phyloP scores from a whole-genome alignment of 2,113 vertebrate species.

The Meles meles region DNA sequence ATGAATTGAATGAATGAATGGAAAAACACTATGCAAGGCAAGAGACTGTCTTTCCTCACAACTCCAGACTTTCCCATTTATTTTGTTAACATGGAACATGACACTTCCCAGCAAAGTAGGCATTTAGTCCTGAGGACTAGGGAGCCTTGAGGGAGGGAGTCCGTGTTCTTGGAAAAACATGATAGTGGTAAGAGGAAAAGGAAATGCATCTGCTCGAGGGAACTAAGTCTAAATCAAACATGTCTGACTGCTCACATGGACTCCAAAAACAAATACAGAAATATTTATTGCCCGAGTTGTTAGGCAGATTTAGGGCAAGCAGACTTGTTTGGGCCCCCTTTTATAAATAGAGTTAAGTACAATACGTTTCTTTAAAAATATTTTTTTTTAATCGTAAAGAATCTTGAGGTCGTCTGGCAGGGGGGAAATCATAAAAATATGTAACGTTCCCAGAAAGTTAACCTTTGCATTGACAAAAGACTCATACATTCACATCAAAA shows the following conservation, averaged over 20 bases:
- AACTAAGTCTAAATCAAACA: slow-evolving; percentile 58
- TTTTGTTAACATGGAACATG: background rate
- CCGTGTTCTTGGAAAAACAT: slow-evolving; percentile 70
- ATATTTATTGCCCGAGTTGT: slow-evolving; percentile 52
- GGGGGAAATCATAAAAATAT: background rate
- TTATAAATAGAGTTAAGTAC: slow-evolving; percentile 46
- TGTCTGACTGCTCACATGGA: background rate
- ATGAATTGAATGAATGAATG: background rate
- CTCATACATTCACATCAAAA: background rate
- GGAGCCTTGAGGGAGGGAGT: background rate
- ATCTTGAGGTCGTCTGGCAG: background rate
- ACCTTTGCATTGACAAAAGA: background rate
- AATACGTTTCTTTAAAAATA: background rate
- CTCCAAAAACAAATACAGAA: slow-evolving; percentile 63
- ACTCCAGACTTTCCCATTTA: background rate
- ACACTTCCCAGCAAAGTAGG: background rate
- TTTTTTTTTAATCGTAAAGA: background rate
- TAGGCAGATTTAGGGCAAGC: slow-evolving; percentile 16
- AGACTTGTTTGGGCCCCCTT: slow-evolving; percentile 7
- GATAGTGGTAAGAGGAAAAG: slow-evolving; percentile 68
- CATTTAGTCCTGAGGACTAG: background rate
- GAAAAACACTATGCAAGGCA: background rate
- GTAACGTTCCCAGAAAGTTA: background rate
- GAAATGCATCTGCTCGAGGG: slow-evolving; percentile 52
- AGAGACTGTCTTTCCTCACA: background rate